A percentile compares a stretch with the other conserved stretches of the same genome.
These are phyloP conservation scores for Carposina sasakii DNA, from an alignment of 1,140 invertebrate genomes.

Conservation along the genomic window DNA sequence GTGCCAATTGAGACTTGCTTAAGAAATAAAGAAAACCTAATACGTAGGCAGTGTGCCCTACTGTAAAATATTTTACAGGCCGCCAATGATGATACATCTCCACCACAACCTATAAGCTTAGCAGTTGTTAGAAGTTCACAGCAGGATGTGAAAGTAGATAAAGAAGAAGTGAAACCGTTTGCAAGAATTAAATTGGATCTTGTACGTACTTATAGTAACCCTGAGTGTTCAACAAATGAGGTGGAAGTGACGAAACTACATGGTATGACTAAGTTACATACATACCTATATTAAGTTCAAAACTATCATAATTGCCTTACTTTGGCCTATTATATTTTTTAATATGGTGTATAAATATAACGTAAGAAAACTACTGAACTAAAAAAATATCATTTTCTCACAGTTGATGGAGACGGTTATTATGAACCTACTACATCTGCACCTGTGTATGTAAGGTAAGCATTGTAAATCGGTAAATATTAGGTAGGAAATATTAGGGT, in stretches of 20 bases:
- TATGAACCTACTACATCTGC: no score
- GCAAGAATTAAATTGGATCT: conserved; percentile 46
- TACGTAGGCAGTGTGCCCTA: neutral
- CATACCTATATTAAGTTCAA: neutral
- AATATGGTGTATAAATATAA: neutral
- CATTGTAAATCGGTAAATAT: neutral
- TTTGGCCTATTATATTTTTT: neutral
- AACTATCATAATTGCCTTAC: no score
- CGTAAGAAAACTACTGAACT: neutral
- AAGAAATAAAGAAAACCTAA: neutral
- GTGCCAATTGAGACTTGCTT: neutral
- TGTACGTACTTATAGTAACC: conserved; percentile 44
- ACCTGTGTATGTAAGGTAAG: no score
- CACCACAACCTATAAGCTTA: conserved; percentile 42
- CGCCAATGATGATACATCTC: conserved; percentile 54
- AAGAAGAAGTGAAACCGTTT: conserved; percentile 46
- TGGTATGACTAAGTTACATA: neutral
- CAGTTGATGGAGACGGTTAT: neutral
- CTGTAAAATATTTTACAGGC: conserved; percentile 29
- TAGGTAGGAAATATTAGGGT: neutral
- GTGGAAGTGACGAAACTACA: neutral
- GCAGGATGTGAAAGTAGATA: conserved; percentile 29
- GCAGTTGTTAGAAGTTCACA: conserved; percentile 36
- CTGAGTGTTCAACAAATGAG: conserved; percentile 16
- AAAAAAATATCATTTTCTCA: neutral